Evolutionary conservation across 2,797 vertebrate genomes (phyloP).

Genomic region (Intellagama lesueurii): DNA sequence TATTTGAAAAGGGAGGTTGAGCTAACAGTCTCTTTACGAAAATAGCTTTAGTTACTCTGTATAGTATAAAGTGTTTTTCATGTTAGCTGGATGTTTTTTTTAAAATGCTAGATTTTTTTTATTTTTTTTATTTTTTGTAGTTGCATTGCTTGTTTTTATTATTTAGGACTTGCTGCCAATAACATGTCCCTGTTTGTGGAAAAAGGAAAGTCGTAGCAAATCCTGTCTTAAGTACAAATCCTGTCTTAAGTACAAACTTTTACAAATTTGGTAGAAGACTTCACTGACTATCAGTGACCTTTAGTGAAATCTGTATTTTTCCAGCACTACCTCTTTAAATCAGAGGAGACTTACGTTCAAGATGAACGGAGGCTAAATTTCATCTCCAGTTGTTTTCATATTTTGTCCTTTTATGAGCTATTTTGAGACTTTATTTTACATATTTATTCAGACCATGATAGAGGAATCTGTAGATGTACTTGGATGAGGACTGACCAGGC

Average conservation of each 20-base stretch:
- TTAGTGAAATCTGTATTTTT: slow-evolving; percentile 21
- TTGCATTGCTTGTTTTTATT: background rate
- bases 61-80: background rate
- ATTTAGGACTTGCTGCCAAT: background rate
- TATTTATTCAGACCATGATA: background rate
- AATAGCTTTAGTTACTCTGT: background rate
- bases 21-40: background rate
- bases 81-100: background rate
- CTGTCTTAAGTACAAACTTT: background rate
- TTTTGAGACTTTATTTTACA: background rate
- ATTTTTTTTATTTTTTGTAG: background rate
- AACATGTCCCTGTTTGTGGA: background rate
- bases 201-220: background rate
- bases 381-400: background rate
- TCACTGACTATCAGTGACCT: background rate
- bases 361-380: background rate
- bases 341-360: background rate
- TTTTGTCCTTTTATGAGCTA: background rate
- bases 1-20: background rate
- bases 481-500: background rate
- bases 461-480: background rate
- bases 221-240: background rate
- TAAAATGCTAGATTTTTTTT: background rate
- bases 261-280: background rate
- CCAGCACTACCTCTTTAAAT: slow-evolving; percentile 17